Percentiles rank a stretch among this genome's conserved stretches.
Conservation (phyloP, 2,888 invertebrate species). For the Apocheima hispidaria region DNA sequence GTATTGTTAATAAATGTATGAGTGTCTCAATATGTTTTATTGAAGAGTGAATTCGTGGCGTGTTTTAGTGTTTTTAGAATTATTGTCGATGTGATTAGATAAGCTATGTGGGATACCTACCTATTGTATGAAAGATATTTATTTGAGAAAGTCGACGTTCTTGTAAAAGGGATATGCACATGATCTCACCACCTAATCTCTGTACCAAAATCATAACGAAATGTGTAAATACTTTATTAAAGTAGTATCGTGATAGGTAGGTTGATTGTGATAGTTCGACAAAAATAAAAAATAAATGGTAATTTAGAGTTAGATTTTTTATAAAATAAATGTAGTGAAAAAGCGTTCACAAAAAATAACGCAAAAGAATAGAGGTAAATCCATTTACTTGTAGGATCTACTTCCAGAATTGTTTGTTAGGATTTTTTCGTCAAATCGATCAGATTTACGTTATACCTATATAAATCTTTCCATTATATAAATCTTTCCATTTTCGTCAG, state of each 20-base stretch:
- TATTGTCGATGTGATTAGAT: constrained; percentile 61
- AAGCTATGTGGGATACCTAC: constrained; percentile 55
- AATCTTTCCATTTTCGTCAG: too few species aligned
- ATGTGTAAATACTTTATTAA: constrained; percentile 17
- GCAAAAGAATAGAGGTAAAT: too few species aligned
- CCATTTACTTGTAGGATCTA: too few species aligned
- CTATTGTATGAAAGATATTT: constrained; percentile 59
- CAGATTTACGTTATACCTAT: too few species aligned
- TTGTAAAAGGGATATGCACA: constrained; percentile 7
- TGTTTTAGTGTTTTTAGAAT: constrained; percentile 43
- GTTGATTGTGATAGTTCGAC: not conserved
- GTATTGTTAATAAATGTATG: constrained; percentile 81
- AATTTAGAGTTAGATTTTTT: too few species aligned
- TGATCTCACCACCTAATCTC: constrained; percentile 17
- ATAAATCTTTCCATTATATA: too few species aligned
- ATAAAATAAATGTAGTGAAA: too few species aligned
- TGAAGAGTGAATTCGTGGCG: constrained; percentile 63
- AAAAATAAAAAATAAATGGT: not conserved
- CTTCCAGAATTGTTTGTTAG: too few species aligned
- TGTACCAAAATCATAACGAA: constrained; percentile 10
- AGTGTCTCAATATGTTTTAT: constrained; percentile 66
- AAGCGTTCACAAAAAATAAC: too few species aligned
- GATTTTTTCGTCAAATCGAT: too few species aligned
- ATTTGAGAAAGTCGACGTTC: constrained; percentile 53
- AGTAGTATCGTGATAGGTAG: not conserved